Evolutionary conservation across 2,888 invertebrate genomes (phyloP).

Genomic region (Bombyx huttoni): DNA sequence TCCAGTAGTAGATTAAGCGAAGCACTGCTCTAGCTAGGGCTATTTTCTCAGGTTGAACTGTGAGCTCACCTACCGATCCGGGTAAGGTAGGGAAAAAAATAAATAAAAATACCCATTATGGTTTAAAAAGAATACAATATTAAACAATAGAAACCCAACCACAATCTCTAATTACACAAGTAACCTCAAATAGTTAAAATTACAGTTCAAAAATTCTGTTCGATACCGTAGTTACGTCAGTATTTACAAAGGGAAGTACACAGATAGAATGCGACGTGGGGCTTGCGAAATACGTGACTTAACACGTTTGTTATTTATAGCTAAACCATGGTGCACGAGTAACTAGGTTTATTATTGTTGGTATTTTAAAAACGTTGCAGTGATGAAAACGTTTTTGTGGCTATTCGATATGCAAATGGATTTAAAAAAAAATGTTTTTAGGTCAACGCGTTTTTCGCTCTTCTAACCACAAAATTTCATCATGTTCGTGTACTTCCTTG

Average conservation of each 20-base stretch:
- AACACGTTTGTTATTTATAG: constrained; percentile 43
- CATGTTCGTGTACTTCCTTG: neutral
- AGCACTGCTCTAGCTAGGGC: no score
- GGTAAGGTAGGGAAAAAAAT: no score
- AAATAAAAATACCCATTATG: no score
- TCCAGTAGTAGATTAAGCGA: no score
- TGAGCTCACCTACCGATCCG: no score
- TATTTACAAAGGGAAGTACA: constrained; percentile 52
- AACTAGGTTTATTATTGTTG: constrained; percentile 47
- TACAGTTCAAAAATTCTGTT: constrained; percentile 6
- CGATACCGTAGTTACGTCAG: constrained; percentile 37
- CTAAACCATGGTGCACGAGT: constrained; percentile 30
- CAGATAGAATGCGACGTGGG: constrained; percentile 18
- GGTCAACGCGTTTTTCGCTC: neutral
- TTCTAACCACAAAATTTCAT: neutral
- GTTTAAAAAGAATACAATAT: no score
- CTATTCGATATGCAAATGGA: neutral
- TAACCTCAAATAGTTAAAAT: no score
- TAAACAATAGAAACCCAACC: no score
- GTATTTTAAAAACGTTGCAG: constrained; percentile 33
- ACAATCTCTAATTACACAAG: no score
- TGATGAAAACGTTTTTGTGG: neutral
- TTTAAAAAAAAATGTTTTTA: neutral
- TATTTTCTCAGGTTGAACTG: no score
- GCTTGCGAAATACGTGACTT: constrained; percentile 42